Percentiles rank a stretch among this genome's conserved stretches.
Conservation (phyloP, 2,797 vertebrate species). For the Microcaecilia unicolor region DNA sequence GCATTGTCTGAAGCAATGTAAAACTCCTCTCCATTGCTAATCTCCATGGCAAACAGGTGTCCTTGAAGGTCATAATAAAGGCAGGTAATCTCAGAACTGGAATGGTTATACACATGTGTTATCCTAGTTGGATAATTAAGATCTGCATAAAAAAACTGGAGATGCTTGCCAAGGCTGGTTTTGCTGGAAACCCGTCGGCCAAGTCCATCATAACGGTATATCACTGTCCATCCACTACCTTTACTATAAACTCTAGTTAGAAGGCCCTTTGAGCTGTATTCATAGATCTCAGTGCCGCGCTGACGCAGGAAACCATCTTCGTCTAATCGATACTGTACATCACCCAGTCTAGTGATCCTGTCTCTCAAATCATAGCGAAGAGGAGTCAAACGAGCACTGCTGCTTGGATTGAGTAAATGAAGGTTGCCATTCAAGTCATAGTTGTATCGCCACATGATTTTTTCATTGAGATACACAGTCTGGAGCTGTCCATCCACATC, state of each 20-base stretch:
- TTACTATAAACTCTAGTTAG: constrained; percentile 93
- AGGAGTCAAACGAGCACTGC: constrained; percentile 76
- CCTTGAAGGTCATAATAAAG: constrained; percentile 96
- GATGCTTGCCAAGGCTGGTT: constrained; percentile 83
- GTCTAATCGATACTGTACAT: constrained; percentile 89
- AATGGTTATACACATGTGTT: constrained; percentile 96
- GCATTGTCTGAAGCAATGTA: constrained; percentile 96
- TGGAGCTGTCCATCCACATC: constrained; percentile 94
- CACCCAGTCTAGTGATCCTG: constrained; percentile 89
- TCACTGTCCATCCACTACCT: constrained; percentile 86
- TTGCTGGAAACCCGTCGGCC: constrained; percentile 87
- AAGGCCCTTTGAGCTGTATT: constrained; percentile 94
- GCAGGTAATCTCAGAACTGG: constrained; percentile 93
- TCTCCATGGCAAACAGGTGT: constrained; percentile 96
- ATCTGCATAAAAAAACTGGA: constrained; percentile 96
- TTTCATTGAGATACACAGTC: constrained; percentile 89
- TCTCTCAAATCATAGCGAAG: constrained; percentile 91
- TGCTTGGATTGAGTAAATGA: constrained; percentile 85
- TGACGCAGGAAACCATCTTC: constrained; percentile 94
- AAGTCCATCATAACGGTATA: constrained; percentile 90
- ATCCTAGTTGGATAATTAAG: constrained; percentile 87
- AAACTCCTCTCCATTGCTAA: constrained; percentile 94
- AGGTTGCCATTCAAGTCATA: constrained; percentile 96
- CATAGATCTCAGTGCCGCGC: constrained; percentile 87
- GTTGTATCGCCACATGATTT: constrained; percentile 93